Evolutionary conservation across 2,797 vertebrate genomes (phyloP).

Genomic region (Busarellus nigricollis): DNA sequence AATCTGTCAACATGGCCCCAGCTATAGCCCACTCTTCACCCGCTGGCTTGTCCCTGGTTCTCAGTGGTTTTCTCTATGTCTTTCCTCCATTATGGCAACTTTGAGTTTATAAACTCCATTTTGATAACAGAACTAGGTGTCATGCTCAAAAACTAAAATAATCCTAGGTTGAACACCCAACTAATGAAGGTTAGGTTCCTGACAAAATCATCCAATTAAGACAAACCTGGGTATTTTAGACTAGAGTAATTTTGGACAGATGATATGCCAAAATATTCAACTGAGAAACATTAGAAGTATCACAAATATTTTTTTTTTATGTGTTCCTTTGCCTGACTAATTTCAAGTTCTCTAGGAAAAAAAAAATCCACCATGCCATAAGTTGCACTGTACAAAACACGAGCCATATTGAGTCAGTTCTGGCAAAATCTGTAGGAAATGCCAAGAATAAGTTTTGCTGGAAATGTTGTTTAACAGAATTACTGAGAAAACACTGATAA

Average conservation of each 20-base stretch:
- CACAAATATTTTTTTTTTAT: neutral
- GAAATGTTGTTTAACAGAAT: neutral
- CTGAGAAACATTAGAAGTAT: neutral
- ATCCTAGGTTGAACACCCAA: neutral
- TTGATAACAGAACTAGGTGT: neutral
- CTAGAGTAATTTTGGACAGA: neutral
- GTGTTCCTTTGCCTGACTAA: neutral
- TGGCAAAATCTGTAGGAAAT: neutral
- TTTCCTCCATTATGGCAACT: neutral
- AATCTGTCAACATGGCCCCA: neutral
- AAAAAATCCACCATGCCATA: neutral
- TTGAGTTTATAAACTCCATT: neutral
- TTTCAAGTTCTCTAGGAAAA: neutral
- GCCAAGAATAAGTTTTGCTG: neutral
- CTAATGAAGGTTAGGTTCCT: neutral
- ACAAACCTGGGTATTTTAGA: neutral
- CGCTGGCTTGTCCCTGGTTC: neutral
- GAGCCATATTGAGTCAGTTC: neutral
- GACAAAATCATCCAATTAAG: neutral
- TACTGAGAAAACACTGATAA: neutral
- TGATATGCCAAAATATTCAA: neutral
- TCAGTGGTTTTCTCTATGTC: neutral
- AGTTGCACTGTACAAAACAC: neutral
- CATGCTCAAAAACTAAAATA: neutral
- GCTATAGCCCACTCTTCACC: neutral